Percentiles rank a stretch among this genome's conserved stretches.
These are phyloP conservation scores for Pentalonia nigronervosa DNA, from an alignment of 1,140 invertebrate genomes.

Conservation along the genomic window DNA sequence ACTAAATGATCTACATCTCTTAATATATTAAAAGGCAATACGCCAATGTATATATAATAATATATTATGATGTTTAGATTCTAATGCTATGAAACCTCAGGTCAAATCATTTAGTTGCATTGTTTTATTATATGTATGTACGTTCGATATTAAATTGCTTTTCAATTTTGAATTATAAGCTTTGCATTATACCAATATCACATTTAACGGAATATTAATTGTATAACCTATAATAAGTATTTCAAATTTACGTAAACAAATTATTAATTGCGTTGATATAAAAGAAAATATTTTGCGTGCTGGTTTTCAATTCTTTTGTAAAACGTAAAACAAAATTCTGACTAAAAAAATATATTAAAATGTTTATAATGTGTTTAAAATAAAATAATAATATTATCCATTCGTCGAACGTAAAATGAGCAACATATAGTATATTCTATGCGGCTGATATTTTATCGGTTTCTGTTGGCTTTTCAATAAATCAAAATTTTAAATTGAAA, in stretches of 20 bases:
- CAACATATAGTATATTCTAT: neutral
- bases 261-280: neutral
- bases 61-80: neutral
- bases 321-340: neutral
- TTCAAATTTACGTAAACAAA: neutral
- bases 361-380: neutral
- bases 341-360: neutral
- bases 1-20: neutral
- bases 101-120: neutral
- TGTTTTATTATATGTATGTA: neutral
- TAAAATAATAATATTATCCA: neutral
- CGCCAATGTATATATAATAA: too few relatives aligned
- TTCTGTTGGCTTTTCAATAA: neutral
- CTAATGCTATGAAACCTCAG: neutral
- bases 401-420: neutral
- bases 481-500: neutral
- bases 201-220: neutral
- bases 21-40: neutral
- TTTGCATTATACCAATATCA: too few relatives aligned
- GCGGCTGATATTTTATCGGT: neutral
- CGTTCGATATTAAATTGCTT: neutral
- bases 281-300: neutral
- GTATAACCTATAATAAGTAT: neutral
- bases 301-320: neutral
- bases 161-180: neutral